Percentiles rank a stretch among this genome's conserved stretches.
Conservation (phyloP, 2,797 vertebrate species). For the Tauraco hartlaubi region DNA sequence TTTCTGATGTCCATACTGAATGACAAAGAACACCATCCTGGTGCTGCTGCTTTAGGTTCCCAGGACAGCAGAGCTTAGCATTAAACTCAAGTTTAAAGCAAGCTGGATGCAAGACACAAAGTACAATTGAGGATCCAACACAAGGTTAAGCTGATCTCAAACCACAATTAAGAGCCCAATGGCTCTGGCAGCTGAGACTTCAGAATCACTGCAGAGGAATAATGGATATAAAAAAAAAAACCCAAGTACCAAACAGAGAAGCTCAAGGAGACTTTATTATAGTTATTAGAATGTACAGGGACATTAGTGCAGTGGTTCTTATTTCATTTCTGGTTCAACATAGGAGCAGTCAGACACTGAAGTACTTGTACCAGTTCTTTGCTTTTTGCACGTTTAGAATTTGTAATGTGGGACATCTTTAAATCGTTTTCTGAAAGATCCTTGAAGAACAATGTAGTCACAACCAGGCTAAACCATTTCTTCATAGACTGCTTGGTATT, state of each 20-base stretch:
- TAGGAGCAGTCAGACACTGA: conserved; percentile 6
- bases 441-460: neutral
- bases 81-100: neutral
- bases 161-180: neutral
- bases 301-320: conserved; percentile 52
- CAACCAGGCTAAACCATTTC: neutral
- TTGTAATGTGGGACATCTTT: neutral
- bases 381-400: neutral
- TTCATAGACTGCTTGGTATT: neutral
- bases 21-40: neutral
- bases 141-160: neutral
- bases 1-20: neutral
- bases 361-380: neutral
- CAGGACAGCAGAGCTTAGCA: neutral
- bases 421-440: neutral
- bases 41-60: neutral
- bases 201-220: neutral
- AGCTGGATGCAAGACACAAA: neutral
- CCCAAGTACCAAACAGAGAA: neutral
- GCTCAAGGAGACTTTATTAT: conserved; percentile 72
- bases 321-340: neutral
- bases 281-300: conserved; percentile 64
- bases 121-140: neutral
- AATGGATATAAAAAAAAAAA: neutral
- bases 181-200: neutral